Conservation (phyloP, 2,888 invertebrate species). For the Celastrina argiolus region DNA sequence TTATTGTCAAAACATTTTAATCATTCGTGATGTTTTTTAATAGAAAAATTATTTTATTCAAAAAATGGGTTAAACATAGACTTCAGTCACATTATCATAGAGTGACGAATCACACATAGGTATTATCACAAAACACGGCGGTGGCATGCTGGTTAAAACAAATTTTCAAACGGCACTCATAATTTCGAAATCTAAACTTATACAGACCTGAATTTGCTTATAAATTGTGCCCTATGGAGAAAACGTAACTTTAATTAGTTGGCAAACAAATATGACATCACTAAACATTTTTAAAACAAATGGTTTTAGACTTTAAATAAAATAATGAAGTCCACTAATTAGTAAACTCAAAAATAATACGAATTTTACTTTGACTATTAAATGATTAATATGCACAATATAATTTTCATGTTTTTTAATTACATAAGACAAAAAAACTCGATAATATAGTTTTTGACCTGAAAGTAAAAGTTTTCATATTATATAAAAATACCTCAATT, state of each 20-base stretch:
- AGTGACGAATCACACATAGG: slow-evolving; percentile 29
- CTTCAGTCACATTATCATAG: slow-evolving; percentile 25
- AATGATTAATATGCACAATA: too few species aligned
- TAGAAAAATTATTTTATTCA: neutral
- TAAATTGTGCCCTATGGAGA: slow-evolving; percentile 75
- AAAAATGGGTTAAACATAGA: slow-evolving; percentile 7
- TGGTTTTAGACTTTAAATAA: neutral
- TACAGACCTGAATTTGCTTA: slow-evolving; percentile 79
- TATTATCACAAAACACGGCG: slow-evolving; percentile 32
- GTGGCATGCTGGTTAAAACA: slow-evolving; percentile 51
- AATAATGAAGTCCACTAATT: neutral
- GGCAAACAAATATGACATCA: slow-evolving; percentile 29
- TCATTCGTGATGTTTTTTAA: neutral
- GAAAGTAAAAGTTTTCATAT: too few species aligned
- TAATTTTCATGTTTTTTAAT: too few species aligned
- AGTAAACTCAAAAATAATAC: neutral
- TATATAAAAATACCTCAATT: too few species aligned
- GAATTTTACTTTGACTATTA: neutral
- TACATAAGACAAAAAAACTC: too few species aligned
- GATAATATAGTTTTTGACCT: too few species aligned
- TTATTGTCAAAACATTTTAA: too few species aligned
- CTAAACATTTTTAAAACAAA: slow-evolving; percentile 20
- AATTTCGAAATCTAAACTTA: slow-evolving; percentile 48
- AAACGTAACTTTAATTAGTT: slow-evolving; percentile 54
- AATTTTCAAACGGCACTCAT: slow-evolving; percentile 58